Conservation (phyloP, 2,888 invertebrate species). For the Pteria penguin region DNA sequence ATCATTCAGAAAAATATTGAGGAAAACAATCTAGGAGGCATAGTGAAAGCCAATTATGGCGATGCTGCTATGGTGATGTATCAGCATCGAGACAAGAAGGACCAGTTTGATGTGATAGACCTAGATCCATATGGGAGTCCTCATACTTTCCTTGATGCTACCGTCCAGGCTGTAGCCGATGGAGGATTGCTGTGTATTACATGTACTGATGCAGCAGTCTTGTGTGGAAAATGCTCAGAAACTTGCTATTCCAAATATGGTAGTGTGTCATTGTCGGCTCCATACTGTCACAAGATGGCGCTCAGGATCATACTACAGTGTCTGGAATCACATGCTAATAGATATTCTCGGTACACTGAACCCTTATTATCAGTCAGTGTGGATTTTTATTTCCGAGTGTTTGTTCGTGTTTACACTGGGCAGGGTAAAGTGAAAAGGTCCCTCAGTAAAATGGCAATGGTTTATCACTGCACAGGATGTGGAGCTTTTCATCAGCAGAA, state of each 20-base stretch:
- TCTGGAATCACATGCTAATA: constrained; percentile 94
- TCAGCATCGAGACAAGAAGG: constrained; percentile 83
- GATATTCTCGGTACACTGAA: constrained; percentile 94
- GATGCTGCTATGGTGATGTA: constrained; percentile 87
- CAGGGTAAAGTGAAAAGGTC: constrained; percentile 90
- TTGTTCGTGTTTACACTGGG: constrained; percentile 91
- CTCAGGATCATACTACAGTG: constrained; percentile 94
- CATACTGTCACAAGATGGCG: constrained; percentile 93
- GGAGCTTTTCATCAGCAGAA: constrained; percentile 89
- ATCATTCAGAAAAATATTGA: constrained; percentile 88
- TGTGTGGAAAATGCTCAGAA: constrained; percentile 97
- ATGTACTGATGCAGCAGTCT: constrained; percentile 95
- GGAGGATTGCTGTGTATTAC: constrained; percentile 94
- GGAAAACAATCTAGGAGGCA: constrained; percentile 87
- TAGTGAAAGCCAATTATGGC: constrained; percentile 88
- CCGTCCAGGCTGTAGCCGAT: constrained; percentile 76
- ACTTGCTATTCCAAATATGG: constrained; percentile 97
- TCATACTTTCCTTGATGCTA: constrained; percentile 87
- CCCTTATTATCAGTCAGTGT: constrained; percentile 94
- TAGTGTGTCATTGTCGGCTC: constrained; percentile 90
- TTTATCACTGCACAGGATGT: constrained; percentile 95
- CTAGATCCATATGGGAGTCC: constrained; percentile 99
- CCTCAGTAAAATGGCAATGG: constrained; percentile 89
- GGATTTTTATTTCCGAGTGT: constrained; percentile 97
- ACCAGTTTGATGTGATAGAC: constrained; percentile 93